phyloP scores from a whole-genome alignment of 2,888 invertebrate species.

The Aricia artaxerxes region DNA sequence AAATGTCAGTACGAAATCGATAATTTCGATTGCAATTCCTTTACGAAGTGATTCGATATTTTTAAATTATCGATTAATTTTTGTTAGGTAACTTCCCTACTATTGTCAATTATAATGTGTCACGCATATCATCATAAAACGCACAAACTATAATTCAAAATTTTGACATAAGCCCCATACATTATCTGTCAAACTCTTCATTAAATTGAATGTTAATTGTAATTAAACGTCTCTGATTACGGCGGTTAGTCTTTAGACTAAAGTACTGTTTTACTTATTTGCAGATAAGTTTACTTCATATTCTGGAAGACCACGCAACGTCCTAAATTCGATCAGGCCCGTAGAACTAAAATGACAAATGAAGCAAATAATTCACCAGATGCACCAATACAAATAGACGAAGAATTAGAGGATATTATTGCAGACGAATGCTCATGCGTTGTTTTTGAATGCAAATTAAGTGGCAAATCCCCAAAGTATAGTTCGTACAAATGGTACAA shows the following conservation, averaged over 20 bases:
- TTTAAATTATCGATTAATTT: too few species aligned
- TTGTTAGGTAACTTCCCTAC: too few species aligned
- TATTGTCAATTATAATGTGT: too few species aligned
- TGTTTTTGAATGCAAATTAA: conserved; percentile 46
- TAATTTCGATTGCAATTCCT: too few species aligned
- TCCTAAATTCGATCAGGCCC: not conserved
- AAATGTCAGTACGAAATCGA: too few species aligned
- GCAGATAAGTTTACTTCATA: not conserved
- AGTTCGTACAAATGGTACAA: conserved; percentile 45
- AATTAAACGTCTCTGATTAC: too few species aligned
- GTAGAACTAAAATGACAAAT: conserved; percentile 35
- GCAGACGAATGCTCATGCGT: conserved; percentile 41
- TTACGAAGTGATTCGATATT: too few species aligned
- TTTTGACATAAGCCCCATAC: too few species aligned
- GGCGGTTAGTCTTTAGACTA: not conserved
- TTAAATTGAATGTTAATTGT: too few species aligned
- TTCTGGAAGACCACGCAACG: not conserved
- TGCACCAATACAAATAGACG: conserved; percentile 41
- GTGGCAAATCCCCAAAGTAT: conserved; percentile 36
- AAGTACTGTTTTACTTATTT: not conserved
- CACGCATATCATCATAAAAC: too few species aligned
- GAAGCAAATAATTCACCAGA: conserved; percentile 33
- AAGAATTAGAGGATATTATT: conserved; percentile 44
- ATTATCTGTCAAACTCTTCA: too few species aligned
- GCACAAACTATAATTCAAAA: too few species aligned